A percentile compares a stretch with the other conserved stretches of the same genome.
phyloP scores from a whole-genome alignment of 2,888 invertebrate species.

The Altica lythri region DNA sequence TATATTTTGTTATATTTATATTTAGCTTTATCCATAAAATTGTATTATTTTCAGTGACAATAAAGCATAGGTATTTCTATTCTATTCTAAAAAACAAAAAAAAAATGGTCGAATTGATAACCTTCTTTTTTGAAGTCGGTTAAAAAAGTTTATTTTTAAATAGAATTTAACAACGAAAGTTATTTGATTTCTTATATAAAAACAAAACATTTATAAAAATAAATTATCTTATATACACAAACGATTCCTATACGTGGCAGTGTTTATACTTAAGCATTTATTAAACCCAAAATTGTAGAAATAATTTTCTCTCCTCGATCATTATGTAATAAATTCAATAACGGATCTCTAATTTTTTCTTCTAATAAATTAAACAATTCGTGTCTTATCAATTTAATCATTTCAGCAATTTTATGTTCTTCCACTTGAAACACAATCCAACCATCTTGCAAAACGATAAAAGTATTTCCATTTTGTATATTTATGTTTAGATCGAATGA shows the following conservation, averaged over 20 bases:
- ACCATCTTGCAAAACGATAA: slow-evolving; percentile 75
- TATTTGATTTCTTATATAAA: slow-evolving; percentile 20
- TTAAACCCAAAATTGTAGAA: slow-evolving; percentile 69
- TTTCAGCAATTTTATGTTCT: slow-evolving; percentile 80
- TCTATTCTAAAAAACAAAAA: too few species aligned
- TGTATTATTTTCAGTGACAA: too few species aligned
- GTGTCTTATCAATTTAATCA: slow-evolving; percentile 75
- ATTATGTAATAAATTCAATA: slow-evolving; percentile 73
- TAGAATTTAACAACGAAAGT: too few species aligned
- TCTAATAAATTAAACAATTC: slow-evolving; percentile 79
- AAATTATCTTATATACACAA: too few species aligned
- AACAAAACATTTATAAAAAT: not conserved
- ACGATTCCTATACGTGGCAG: too few species aligned
- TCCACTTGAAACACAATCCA: slow-evolving; percentile 83
- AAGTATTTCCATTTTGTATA: slow-evolving; percentile 73
- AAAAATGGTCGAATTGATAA: too few species aligned
- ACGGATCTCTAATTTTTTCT: slow-evolving; percentile 83
- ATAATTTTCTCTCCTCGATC: slow-evolving; percentile 77
- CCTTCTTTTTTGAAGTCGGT: too few species aligned
- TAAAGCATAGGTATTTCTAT: too few species aligned
- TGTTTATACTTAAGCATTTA: slow-evolving; percentile 28
- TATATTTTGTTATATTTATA: too few species aligned
- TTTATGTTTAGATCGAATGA: slow-evolving; percentile 77
- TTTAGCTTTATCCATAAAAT: too few species aligned
- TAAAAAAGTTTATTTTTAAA: too few species aligned